Percentiles rank a stretch among this genome's conserved stretches.
Evolutionary conservation across 2,113 vertebrate species (phyloP).

Genomic region (Phrynosoma blainvillii): DNA sequence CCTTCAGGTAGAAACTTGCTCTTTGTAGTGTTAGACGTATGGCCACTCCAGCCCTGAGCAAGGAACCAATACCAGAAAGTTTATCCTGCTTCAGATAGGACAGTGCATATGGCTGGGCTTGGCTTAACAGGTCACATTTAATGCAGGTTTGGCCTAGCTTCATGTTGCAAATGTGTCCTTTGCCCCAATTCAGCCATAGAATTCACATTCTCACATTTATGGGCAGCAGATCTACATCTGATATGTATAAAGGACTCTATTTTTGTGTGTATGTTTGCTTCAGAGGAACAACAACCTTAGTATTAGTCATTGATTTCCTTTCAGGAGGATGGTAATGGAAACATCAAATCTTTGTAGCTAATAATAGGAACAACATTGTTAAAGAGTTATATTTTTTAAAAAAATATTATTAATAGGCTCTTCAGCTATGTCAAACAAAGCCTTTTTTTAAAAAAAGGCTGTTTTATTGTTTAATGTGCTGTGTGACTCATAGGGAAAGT

Average conservation of each 20-base stretch:
- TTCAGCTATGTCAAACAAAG: conserved; percentile 59
- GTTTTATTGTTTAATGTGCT: conserved; percentile 73
- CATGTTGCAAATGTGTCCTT: not conserved
- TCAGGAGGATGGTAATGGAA: conserved; percentile 48
- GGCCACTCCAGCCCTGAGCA: not conserved
- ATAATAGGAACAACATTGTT: conserved; percentile 59
- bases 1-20: no score
- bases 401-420: conserved; percentile 61
- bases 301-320: conserved; percentile 50
- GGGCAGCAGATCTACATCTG: not conserved
- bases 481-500: conserved; percentile 75
- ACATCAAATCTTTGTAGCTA: conserved; percentile 61
- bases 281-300: conserved; percentile 33
- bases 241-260: conserved; percentile 30
- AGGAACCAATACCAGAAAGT: not conserved
- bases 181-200: not conserved
- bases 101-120: not conserved
- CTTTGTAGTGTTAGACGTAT: no score
- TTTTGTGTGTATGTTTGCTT: conserved; percentile 29
- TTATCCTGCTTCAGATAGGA: not conserved
- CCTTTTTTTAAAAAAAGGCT: conserved; percentile 42
- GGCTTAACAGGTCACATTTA: not conserved
- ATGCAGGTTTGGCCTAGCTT: not conserved
- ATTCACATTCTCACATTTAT: not conserved
- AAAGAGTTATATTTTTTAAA: conserved; percentile 50